phyloP scores from a whole-genome alignment of 2,888 invertebrate species.

The Dione vanillae region DNA sequence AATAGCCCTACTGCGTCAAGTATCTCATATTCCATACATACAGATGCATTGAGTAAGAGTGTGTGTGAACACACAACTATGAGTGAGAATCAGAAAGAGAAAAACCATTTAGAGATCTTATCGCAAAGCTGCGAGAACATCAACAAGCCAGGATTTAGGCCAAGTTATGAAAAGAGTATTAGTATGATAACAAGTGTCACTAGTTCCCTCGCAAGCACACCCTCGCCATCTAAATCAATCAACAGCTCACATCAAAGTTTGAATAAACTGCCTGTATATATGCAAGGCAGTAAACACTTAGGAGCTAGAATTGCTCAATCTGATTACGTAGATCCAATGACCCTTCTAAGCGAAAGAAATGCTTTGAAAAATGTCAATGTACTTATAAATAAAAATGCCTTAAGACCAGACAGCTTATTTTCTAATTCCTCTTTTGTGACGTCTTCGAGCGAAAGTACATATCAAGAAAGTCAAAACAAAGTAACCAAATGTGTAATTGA shows the following conservation, averaged over 20 bases:
- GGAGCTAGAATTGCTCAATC: conserved; percentile 95
- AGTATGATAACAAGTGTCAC: conserved; percentile 69
- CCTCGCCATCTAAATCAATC: conserved; percentile 69
- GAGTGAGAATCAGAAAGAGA: conserved; percentile 71
- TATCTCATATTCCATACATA: conserved; percentile 57
- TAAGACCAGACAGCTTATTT: conserved; percentile 81
- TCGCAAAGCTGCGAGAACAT: conserved; percentile 76
- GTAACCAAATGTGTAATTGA: conserved; percentile 40
- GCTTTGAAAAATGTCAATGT: conserved; percentile 82
- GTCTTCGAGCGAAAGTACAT: conserved; percentile 82
- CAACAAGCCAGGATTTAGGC: conserved; percentile 59
- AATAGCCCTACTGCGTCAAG: conserved; percentile 66
- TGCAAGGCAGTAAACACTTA: conserved; percentile 91
- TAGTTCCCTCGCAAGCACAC: conserved; percentile 55
- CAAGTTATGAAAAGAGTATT: conserved; percentile 68
- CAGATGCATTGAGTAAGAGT: conserved; percentile 70
- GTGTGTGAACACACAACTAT: conserved; percentile 70
- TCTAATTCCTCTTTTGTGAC: conserved; percentile 85
- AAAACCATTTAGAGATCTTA: conserved; percentile 69
- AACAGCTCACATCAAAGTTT: conserved; percentile 73
- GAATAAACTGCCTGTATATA: conserved; percentile 85
- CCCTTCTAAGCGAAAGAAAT: conserved; percentile 82
- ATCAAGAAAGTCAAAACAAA: conserved; percentile 63
- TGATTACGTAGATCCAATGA: conserved; percentile 93
- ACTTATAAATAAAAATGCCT: conserved; percentile 86